phyloP scores from a whole-genome alignment of 1,140 invertebrate species.

The Aradophagus sp. region DNA sequence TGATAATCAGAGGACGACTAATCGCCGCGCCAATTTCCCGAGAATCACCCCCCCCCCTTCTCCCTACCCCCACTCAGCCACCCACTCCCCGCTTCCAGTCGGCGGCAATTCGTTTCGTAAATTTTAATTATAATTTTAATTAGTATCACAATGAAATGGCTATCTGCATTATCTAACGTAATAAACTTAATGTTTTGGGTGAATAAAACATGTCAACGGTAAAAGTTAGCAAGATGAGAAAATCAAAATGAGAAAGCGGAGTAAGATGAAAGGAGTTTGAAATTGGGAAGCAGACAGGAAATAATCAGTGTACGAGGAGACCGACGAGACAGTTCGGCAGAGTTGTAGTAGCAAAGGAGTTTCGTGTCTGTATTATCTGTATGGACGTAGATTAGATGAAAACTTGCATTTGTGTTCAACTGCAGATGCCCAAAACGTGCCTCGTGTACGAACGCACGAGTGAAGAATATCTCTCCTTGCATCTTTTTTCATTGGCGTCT shows the following conservation, averaged over 20 bases:
- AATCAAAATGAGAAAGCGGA: constrained; percentile 51
- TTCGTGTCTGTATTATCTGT: constrained; percentile 44
- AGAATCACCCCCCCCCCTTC: too few relatives aligned
- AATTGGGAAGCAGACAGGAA: constrained; percentile 55
- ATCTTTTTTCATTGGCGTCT: constrained; percentile 25
- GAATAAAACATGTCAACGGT: constrained; percentile 32
- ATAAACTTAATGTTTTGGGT: constrained; percentile 24
- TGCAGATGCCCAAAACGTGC: constrained; percentile 37
- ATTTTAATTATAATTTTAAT: constrained; percentile 4
- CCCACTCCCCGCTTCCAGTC: too few relatives aligned
- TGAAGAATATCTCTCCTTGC: constrained; percentile 25
- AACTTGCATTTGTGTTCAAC: constrained; percentile 46
- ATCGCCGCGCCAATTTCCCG: too few relatives aligned
- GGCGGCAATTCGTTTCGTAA: too few relatives aligned
- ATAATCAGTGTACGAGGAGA: constrained; percentile 50
- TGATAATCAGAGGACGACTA: too few relatives aligned
- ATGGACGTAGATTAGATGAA: constrained; percentile 50
- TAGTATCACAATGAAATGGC: neutral
- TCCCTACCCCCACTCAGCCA: too few relatives aligned
- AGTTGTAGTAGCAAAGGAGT: constrained; percentile 37
- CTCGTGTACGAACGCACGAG: constrained; percentile 24
- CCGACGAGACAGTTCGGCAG: constrained; percentile 51
- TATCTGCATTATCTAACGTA: constrained; percentile 6
- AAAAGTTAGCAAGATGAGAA: constrained; percentile 46
- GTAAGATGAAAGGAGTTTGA: constrained; percentile 54